Evolutionary conservation across 2,113 vertebrate species (phyloP).

Genomic region (Melanerpes aurifrons): DNA sequence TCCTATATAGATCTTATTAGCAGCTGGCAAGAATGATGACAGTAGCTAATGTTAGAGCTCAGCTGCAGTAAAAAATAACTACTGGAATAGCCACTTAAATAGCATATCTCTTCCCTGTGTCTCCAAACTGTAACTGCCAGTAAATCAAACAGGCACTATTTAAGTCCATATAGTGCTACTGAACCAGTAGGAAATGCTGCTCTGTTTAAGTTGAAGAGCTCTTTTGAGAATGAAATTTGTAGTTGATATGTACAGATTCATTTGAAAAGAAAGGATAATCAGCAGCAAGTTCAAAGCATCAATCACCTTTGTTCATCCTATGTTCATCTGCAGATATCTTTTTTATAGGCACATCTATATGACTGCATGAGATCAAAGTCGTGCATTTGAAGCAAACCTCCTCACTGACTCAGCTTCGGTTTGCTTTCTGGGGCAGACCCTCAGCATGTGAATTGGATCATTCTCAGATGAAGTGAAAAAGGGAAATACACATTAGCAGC

Average conservation of each 20-base stretch:
- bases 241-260: neutral
- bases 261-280: neutral
- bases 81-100: neutral
- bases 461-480: neutral
- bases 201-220: neutral
- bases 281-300: neutral
- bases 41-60: conserved; percentile 9
- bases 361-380: neutral
- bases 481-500: neutral
- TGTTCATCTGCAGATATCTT: neutral
- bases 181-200: neutral
- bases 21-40: neutral
- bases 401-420: neutral
- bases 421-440: neutral
- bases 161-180: neutral
- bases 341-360: neutral
- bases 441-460: neutral
- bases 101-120: neutral
- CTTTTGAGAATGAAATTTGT: neutral
- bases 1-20: neutral
- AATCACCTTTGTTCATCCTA: neutral
- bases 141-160: neutral
- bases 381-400: neutral
- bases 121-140: neutral
- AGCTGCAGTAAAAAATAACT: neutral